A percentile compares a stretch with the other conserved stretches of the same genome.
Evolutionary conservation across 2,113 vertebrate genomes (phyloP).

Genomic region (Aptenodytes forsteri): DNA sequence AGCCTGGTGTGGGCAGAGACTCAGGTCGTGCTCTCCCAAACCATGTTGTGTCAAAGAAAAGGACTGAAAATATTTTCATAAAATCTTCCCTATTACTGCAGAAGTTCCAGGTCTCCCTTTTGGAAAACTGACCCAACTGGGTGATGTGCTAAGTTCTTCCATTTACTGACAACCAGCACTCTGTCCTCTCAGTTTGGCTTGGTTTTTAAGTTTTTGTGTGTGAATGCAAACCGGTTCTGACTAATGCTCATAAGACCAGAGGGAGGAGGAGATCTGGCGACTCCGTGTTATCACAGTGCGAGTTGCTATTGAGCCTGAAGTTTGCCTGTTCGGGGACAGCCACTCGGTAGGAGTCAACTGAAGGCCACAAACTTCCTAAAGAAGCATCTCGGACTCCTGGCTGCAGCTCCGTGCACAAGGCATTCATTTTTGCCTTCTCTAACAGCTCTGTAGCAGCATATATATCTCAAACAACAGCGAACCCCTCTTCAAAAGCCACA

Average conservation of each 20-base stretch:
- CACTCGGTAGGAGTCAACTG: background rate
- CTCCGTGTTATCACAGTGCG: accelerated
- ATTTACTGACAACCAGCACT: background rate
- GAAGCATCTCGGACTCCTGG: background rate
- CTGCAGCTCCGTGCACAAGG: background rate
- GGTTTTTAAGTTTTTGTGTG: background rate
- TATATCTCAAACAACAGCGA: background rate
- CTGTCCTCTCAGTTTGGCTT: background rate
- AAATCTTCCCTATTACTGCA: background rate
- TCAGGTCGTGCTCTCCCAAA: background rate
- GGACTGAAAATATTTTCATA: background rate
- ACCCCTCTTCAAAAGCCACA: background rate
- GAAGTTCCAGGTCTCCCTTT: background rate
- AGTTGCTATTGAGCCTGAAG: background rate
- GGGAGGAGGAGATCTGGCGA: background rate
- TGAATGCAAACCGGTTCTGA: background rate
- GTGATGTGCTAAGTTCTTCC: background rate
- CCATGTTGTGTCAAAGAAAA: background rate
- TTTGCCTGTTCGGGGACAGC: background rate
- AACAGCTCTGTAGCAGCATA: background rate
- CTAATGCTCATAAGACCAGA: background rate
- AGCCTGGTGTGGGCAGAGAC: accelerated
- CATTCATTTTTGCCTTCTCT: background rate
- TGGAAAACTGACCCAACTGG: background rate
- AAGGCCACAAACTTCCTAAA: background rate